These are phyloP conservation scores for Malaclemys terrapin DNA, from an alignment of 2,113 vertebrate species.

Conservation along the genomic window DNA sequence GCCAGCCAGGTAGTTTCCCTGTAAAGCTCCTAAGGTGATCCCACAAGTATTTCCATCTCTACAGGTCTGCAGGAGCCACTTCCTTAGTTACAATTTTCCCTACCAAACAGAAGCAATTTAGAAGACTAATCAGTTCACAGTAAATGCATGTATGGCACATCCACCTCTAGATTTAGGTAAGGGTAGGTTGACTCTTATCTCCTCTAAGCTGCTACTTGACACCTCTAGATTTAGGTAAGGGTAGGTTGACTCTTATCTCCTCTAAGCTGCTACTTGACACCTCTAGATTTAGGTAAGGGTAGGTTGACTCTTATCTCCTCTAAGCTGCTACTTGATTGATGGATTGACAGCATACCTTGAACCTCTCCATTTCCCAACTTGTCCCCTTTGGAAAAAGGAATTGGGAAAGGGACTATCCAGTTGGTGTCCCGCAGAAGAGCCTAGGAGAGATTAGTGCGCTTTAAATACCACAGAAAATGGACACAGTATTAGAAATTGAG, in stretches of 20 bases:
- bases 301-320: background rate
- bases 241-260: no score
- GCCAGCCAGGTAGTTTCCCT: background rate
- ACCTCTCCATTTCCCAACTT: accelerated
- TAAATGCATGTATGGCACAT: background rate
- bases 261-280: no score
- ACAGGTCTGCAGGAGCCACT: background rate
- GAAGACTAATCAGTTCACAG: background rate
- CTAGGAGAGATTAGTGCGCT: no score
- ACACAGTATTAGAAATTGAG: background rate
- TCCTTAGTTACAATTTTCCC: background rate
- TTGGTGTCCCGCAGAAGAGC: background rate
- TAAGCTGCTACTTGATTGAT: no score
- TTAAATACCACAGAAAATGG: background rate
- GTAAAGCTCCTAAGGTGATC: background rate
- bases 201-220: no score
- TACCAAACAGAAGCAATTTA: background rate
- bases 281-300: background rate
- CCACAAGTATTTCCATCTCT: background rate
- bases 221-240: no score
- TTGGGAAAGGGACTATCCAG: background rate
- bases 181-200: background rate
- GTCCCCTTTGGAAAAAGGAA: no score
- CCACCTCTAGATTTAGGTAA: background rate
- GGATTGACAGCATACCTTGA: no score